Conservation (phyloP, 1,140 invertebrate genomes). For the Drosophila tristis region DNA sequence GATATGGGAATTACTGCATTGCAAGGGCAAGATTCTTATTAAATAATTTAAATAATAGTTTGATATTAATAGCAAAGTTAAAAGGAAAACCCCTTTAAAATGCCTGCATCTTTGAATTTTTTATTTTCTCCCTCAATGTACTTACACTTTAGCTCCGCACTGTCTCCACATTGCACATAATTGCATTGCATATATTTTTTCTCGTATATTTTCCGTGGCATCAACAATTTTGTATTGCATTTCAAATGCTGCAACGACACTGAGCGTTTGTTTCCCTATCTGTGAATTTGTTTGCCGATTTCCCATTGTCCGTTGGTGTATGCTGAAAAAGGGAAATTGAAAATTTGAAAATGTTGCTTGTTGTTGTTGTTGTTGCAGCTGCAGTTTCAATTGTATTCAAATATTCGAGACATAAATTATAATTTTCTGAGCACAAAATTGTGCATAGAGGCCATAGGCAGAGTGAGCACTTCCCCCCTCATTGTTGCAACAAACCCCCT, state of each 20-base stretch:
- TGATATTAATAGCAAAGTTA: too few species aligned
- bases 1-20: too few species aligned
- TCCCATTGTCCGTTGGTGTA: slow-evolving; percentile 32
- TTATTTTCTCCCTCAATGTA: neutral
- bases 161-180: neutral
- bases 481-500: too few species aligned
- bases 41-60: too few species aligned
- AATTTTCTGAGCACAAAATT: slow-evolving; percentile 43
- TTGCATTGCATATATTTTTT: slow-evolving; percentile 6
- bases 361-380: slow-evolving; percentile 18
- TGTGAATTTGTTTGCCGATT: slow-evolving; percentile 35
- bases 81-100: too few species aligned
- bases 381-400: slow-evolving; percentile 71
- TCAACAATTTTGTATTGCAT: slow-evolving; percentile 27
- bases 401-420: slow-evolving; percentile 73
- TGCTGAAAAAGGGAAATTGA: slow-evolving; percentile 47
- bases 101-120: too few species aligned
- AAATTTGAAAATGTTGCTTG: slow-evolving; percentile 36
- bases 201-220: slow-evolving; percentile 29
- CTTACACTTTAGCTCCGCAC: slow-evolving; percentile 12
- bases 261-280: neutral
- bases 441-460: slow-evolving; percentile 32
- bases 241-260: slow-evolving; percentile 27
- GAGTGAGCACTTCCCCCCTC: slow-evolving; percentile 21
- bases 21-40: too few species aligned